Percentiles rank a stretch among this genome's conserved stretches.
Conservation (phyloP, 2,888 invertebrate genomes). For the Girardia tigrina region DNA sequence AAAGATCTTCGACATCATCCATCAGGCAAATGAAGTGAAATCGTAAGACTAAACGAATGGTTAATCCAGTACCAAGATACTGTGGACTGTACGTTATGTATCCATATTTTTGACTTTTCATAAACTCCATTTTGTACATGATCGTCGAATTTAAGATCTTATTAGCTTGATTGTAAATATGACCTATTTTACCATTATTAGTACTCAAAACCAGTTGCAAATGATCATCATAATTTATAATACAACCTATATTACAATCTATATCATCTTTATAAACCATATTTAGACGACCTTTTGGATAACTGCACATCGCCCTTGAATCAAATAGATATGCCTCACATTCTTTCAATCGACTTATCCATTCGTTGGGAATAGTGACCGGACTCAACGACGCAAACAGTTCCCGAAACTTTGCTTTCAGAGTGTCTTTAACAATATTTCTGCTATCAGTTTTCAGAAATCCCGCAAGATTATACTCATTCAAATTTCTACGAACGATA, state of each 20-base stretch:
- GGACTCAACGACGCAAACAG: not conserved
- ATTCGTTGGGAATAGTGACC: not conserved
- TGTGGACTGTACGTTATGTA: slow-evolving; percentile 10
- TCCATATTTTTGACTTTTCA: not conserved
- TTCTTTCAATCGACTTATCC: not conserved
- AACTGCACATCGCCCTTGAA: not conserved
- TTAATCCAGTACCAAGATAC: slow-evolving; percentile 26
- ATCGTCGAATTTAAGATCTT: not conserved
- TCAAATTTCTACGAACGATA: slow-evolving; percentile 1
- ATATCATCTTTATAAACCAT: not conserved
- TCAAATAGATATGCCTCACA: not conserved
- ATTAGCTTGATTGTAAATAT: not conserved
- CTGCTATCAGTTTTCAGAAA: not conserved
- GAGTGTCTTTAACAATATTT: not conserved
- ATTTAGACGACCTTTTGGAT: slow-evolving; percentile 12
- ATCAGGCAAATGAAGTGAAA: not conserved
- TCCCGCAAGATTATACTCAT: not conserved
- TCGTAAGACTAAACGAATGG: not conserved
- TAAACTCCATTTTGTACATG: not conserved
- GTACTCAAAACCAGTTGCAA: not conserved
- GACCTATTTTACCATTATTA: not conserved
- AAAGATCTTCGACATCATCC: not conserved
- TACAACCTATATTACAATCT: not conserved
- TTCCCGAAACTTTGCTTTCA: slow-evolving; percentile 3
- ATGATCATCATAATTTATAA: slow-evolving; percentile 17